phyloP scores from a whole-genome alignment of 2,113 vertebrate genomes.

The Carassius carassius region DNA sequence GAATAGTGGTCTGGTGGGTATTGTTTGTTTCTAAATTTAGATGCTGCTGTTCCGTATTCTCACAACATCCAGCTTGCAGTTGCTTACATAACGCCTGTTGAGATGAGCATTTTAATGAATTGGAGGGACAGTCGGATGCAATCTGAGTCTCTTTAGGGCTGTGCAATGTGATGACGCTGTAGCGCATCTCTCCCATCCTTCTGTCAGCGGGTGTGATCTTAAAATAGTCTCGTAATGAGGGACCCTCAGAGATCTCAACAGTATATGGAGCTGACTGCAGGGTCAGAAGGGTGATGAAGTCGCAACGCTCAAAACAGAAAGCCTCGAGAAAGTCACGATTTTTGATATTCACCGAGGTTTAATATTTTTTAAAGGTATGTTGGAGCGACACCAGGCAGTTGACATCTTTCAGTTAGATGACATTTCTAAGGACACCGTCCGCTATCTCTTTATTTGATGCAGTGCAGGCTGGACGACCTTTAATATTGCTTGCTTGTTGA shows the following conservation, averaged over 20 bases:
- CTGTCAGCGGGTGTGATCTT: constrained; percentile 57
- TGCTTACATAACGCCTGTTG: constrained; percentile 62
- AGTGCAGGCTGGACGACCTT: background rate
- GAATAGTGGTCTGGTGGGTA: background rate
- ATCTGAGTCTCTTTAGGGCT: constrained; percentile 46
- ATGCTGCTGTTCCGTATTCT: constrained; percentile 56
- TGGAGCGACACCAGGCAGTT: background rate
- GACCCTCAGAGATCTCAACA: background rate
- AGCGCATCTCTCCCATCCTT: constrained; percentile 65
- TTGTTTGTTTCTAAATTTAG: constrained; percentile 59
- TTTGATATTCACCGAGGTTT: background rate
- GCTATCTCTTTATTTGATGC: background rate
- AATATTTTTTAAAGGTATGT: background rate
- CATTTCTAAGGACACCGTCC: background rate
- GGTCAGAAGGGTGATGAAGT: background rate
- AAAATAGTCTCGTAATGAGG: constrained; percentile 60
- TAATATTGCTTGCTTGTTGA: constrained; percentile 11
- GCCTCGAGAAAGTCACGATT: background rate
- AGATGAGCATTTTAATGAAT: constrained; percentile 59
- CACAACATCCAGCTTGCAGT: constrained; percentile 55
- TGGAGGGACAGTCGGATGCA: constrained; percentile 39
- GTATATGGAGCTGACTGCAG: background rate
- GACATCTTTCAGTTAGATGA: constrained; percentile 19
- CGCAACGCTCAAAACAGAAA: background rate
- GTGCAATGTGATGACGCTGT: constrained; percentile 54